phyloP scores from a whole-genome alignment of 1,140 invertebrate genomes.

The Lucilia sericata region DNA sequence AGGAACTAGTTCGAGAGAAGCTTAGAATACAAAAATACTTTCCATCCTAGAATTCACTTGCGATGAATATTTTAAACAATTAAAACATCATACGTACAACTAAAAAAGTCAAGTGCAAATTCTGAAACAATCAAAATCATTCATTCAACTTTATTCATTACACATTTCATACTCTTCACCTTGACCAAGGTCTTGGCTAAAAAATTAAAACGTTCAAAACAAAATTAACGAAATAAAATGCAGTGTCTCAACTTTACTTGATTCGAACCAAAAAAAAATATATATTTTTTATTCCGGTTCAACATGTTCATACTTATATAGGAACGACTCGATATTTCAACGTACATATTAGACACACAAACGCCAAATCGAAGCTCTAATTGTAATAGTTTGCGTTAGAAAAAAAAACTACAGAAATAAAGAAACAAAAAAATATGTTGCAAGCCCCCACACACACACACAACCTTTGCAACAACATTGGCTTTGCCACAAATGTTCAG shows the following conservation, averaged over 20 bases:
- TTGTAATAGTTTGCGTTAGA: not conserved
- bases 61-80: too few relatives aligned
- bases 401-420: not conserved
- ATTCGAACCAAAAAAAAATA: not conserved
- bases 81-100: too few relatives aligned
- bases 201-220: not conserved
- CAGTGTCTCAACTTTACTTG: not conserved
- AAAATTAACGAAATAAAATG: not conserved
- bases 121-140: too few relatives aligned
- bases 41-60: too few relatives aligned
- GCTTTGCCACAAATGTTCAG: conserved; percentile 13
- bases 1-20: too few relatives aligned
- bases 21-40: too few relatives aligned
- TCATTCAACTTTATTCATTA: not conserved
- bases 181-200: conserved; percentile 16
- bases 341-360: not conserved
- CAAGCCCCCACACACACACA: conserved; percentile 1
- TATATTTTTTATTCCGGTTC: conserved; percentile 11
- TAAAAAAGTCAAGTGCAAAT: too few relatives aligned
- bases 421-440: not conserved
- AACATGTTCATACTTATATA: not conserved
- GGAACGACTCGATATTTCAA: too few relatives aligned
- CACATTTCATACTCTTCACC: conserved; percentile 16
- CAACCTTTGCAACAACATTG: conserved; percentile 31
- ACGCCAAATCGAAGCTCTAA: too few relatives aligned